Evolutionary conservation across 1,140 invertebrate species (phyloP), one percentile per base, ranked within the genome.

Genomic region (Gonatopus flavifemur): DNA sequence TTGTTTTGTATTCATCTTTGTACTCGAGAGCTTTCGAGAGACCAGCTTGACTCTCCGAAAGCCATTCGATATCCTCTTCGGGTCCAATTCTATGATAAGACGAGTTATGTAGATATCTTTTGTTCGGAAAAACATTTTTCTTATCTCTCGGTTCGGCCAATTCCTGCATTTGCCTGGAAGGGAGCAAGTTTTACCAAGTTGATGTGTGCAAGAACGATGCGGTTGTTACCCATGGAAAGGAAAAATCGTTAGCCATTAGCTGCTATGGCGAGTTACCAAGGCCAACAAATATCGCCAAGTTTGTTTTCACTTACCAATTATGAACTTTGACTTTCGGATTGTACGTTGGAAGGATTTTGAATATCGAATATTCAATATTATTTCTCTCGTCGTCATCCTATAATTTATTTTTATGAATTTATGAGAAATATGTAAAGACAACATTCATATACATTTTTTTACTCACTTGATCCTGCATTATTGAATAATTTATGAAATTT

Each of bases 301-400:
- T n/a, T n/a, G n/a, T n/a, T n/a, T n/a, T n/a, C n/a, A 46, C 37
- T 43, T 48, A 69, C 67, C 65, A 67, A 42, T 59, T 43, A 12
- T 64, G 58, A 13, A 66, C 57, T 49, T 64, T 64, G 8, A 69
- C 65, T 67, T 59, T 67, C n/a, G 51, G 12, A 16, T 44, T 55
- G 12, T 67, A 66, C 1, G 35, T 21, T 4, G 49, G 28, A 35
- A 55, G 52, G 19, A 37, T 35, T n/a, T n/a, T n/a, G n/a, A n/a
- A n/a, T n/a, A n/a, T n/a, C n/a, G n/a, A n/a, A n/a, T n/a, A n/a
- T n/a, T n/a, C n/a, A n/a, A n/a, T n/a, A n/a, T n/a, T n/a, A n/a
- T n/a, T n/a, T n/a, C n/a, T n/a, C n/a, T n/a, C n/a, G n/a, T n/a
- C n/a, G n/a, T n/a, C n/a, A n/a, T n/a, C n/a, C n/a, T n/a, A n/a